A percentile compares a stretch with the other conserved stretches of the same genome.
Evolutionary conservation across 2,113 vertebrate genomes (phyloP).

Genomic region (Nanger granti): DNA sequence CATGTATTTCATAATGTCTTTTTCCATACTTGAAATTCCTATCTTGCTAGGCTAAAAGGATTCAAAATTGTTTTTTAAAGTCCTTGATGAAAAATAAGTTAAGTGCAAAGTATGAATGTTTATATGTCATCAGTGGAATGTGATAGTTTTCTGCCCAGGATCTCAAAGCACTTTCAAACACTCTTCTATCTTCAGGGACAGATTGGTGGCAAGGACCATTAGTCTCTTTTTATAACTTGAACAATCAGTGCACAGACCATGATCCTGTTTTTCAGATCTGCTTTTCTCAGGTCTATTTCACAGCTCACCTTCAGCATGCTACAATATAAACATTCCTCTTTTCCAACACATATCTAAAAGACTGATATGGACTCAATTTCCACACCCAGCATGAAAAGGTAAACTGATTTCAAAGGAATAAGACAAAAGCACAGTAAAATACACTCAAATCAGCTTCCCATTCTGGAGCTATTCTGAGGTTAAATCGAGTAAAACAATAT

Average conservation of each 20-base stretch:
- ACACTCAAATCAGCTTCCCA: conserved; percentile 34
- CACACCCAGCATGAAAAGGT: conserved; percentile 30
- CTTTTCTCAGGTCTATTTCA: conserved; percentile 32
- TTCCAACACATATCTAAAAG: not conserved
- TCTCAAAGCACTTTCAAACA: conserved; percentile 32
- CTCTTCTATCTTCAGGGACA: not conserved
- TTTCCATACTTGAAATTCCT: conserved; percentile 29
- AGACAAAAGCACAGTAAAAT: conserved; percentile 26
- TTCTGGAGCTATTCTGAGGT: conserved; percentile 27
- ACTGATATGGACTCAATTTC: conserved; percentile 37
- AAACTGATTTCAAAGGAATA: conserved; percentile 46
- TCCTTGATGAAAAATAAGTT: conserved; percentile 8
- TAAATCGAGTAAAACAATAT: conserved; percentile 23
- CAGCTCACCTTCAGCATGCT: not conserved
- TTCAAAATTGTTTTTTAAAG: conserved; percentile 40
- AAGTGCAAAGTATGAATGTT: conserved; percentile 30
- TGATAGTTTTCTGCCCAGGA: not conserved
- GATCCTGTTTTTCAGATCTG: not conserved
- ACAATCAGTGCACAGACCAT: conserved; percentile 16
- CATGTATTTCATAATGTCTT: not conserved
- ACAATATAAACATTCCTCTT: conserved; percentile 21
- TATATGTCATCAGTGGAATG: conserved; percentile 11
- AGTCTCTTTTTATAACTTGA: conserved; percentile 1
- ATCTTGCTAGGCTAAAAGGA: not conserved
- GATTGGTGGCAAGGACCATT: conserved; percentile 3